These are phyloP conservation scores for Octomys mimax DNA, from an alignment of 2,797 vertebrate genomes.

Conservation along the genomic window DNA sequence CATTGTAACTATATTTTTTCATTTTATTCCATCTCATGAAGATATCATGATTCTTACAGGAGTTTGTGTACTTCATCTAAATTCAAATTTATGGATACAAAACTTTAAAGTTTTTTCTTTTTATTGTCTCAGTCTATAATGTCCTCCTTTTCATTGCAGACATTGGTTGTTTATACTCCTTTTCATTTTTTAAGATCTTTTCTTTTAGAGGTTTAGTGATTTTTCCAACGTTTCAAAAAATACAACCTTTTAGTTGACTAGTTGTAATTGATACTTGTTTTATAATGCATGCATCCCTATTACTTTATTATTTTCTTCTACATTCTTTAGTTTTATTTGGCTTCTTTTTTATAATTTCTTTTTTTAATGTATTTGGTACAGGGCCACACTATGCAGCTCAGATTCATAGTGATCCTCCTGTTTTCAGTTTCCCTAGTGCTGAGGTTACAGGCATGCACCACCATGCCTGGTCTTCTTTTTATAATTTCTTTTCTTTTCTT, in stretches of 20 bases:
- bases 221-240: neutral
- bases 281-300: neutral
- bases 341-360: neutral
- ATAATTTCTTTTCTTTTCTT: no score
- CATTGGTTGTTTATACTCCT: neutral
- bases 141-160: neutral
- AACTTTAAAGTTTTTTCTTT: slow-evolving; percentile 36
- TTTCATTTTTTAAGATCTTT: neutral
- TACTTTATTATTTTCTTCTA: neutral
- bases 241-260: neutral
- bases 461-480: no score
- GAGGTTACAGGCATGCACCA: no score
- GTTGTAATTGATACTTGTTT: neutral
- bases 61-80: slow-evolving; percentile 1
- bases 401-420: no score
- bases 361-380: no score
- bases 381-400: no score
- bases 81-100: slow-evolving; percentile 4
- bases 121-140: slow-evolving; percentile 32
- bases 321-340: neutral
- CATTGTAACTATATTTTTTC: neutral
- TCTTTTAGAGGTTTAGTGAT: neutral
- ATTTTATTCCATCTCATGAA: neutral
- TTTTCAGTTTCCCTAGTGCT: no score
- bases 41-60: neutral